phyloP scores from a whole-genome alignment of 2,113 vertebrate genomes.

The Cryptomyrus ogoouensis region DNA sequence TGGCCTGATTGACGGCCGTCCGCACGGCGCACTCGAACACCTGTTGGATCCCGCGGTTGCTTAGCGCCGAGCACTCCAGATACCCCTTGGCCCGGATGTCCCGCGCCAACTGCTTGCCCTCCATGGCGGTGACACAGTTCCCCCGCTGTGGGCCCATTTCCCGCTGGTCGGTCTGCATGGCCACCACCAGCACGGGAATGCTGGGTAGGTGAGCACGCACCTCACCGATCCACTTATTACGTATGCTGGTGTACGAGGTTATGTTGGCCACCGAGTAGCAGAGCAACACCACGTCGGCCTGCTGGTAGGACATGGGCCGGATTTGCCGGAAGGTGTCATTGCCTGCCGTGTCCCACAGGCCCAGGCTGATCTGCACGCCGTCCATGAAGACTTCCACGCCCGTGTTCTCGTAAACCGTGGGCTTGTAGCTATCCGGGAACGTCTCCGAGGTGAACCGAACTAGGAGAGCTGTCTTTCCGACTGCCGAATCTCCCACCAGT shows the following conservation, averaged over 20 bases:
- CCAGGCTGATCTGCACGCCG: constrained; percentile 83
- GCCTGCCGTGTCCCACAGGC: constrained; percentile 92
- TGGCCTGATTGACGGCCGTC: constrained; percentile 74
- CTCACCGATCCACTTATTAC: constrained; percentile 80
- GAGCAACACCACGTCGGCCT: constrained; percentile 85
- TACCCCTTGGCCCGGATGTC: constrained; percentile 84
- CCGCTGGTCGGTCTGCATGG: constrained; percentile 88
- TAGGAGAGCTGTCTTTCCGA: constrained; percentile 88
- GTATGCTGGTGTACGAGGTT: constrained; percentile 73
- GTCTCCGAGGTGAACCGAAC: constrained; percentile 93
- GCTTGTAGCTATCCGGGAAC: constrained; percentile 84
- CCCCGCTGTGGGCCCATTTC: constrained; percentile 67
- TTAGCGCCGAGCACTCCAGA: constrained; percentile 86
- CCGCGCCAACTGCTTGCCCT: constrained; percentile 78
- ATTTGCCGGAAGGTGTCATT: constrained; percentile 82
- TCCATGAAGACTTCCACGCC: constrained; percentile 96
- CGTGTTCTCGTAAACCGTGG: constrained; percentile 92
- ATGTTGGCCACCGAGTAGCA: constrained; percentile 93
- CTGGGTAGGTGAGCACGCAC: constrained; percentile 75
- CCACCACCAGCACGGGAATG: constrained; percentile 82
- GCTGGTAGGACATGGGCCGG: constrained; percentile 88
- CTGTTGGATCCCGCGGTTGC: constrained; percentile 86
- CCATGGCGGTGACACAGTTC: constrained; percentile 63
- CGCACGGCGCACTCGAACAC: constrained; percentile 91
- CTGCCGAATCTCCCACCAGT: constrained; percentile 83